Evolutionary conservation across 2,113 vertebrate species (phyloP).

Genomic region (Datnioides undecimradiatus): DNA sequence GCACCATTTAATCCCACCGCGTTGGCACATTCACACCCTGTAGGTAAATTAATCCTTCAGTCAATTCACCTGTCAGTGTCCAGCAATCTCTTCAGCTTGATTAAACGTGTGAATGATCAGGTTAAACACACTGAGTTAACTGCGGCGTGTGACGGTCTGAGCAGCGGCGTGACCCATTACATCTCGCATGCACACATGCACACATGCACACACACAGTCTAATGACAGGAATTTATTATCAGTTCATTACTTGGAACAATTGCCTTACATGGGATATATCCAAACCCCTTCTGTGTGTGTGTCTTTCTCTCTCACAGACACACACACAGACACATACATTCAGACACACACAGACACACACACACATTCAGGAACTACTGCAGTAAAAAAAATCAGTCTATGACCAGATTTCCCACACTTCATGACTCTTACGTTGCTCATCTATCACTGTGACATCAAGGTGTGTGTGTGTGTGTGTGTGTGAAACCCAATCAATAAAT

Average conservation of each 20-base stretch:
- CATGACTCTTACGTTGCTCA: background rate
- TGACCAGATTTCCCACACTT: background rate
- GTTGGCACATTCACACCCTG: background rate
- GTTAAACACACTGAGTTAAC: background rate
- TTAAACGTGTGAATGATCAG: background rate
- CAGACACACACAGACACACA: no score
- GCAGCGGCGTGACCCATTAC: background rate
- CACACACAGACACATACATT: no score
- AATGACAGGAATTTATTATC: conserved; percentile 14
- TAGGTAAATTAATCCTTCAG: background rate
- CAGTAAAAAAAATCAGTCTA: no score
- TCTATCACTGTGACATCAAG: background rate
- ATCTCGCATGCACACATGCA: background rate
- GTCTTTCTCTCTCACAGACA: no score
- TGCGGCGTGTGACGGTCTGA: background rate
- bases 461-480: background rate
- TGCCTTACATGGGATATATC: background rate
- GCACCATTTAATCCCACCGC: background rate
- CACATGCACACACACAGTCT: conserved; percentile 6
- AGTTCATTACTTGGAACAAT: conserved; percentile 8
- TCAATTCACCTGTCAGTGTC: background rate
- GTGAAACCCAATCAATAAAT: no score
- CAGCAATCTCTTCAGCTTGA: background rate
- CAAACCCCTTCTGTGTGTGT: background rate
- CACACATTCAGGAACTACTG: no score